Conservation (phyloP, 2,113 vertebrate genomes). For the Silurus glanis region DNA sequence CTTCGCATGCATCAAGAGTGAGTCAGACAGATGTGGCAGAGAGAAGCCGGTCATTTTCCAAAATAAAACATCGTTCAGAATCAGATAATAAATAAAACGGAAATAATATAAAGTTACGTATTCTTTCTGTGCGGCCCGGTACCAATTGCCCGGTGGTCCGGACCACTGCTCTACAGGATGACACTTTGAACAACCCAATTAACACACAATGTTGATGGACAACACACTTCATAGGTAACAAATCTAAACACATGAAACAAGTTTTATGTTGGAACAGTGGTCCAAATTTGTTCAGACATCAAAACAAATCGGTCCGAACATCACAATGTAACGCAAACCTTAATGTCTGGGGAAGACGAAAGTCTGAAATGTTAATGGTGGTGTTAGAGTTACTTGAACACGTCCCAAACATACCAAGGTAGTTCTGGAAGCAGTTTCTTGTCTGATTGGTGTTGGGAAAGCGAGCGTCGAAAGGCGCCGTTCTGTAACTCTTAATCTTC, state of each 20-base stretch:
- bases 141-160: no score
- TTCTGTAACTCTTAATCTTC: constrained; percentile 75
- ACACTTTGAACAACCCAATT: not conserved
- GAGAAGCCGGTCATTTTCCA: no score
- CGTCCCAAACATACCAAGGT: constrained; percentile 68
- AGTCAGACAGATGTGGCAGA: no score
- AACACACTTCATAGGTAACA: not conserved
- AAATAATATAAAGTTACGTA: no score
- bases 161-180: not conserved
- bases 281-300: no score
- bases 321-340: not conserved
- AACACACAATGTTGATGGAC: not conserved
- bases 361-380: not conserved
- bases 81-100: no score
- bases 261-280: not conserved
- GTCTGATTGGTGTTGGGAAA: constrained; percentile 85
- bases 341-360: not conserved
- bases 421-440: constrained; percentile 82
- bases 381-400: not conserved
- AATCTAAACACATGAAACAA: not conserved
- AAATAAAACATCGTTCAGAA: no score
- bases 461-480: constrained; percentile 79
- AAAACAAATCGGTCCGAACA: no score
- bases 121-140: no score
- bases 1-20: no score